Conservation (phyloP, 2,888 invertebrate species). For the Pollenia angustigena region DNA sequence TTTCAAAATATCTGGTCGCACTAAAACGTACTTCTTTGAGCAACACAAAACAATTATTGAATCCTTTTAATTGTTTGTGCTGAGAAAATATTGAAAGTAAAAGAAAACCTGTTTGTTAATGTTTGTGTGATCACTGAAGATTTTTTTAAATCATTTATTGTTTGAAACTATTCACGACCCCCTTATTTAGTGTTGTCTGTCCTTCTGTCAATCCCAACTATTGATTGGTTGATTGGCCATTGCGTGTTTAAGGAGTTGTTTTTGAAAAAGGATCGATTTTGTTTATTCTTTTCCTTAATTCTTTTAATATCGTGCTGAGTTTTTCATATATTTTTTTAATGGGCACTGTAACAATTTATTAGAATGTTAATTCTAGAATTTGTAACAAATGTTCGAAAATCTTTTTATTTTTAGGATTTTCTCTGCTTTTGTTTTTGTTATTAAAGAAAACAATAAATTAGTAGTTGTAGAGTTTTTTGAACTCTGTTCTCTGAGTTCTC, state of each 20-base stretch:
- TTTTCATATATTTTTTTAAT: conserved; percentile 15
- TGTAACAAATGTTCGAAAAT: conserved; percentile 13
- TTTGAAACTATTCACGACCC: conserved; percentile 21
- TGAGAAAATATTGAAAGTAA: not conserved
- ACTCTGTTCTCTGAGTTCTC: not conserved
- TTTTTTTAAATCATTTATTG: conserved; percentile 6
- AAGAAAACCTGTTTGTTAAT: conserved; percentile 44
- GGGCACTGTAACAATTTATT: conserved; percentile 32
- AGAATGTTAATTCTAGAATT: not conserved
- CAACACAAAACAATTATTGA: conserved; percentile 13
- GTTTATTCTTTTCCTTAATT: conserved; percentile 2
- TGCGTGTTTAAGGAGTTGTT: conserved; percentile 25
- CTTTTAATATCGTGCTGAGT: conserved; percentile 47
- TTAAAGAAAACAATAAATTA: not conserved
- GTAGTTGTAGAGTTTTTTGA: not conserved
- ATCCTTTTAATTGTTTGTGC: conserved; percentile 31
- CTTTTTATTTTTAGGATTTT: conserved; percentile 15
- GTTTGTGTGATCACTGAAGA: conserved; percentile 14
- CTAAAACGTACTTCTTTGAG: not conserved
- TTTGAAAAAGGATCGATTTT: conserved; percentile 13
- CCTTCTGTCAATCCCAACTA: not conserved
- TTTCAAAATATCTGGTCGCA: too few species aligned
- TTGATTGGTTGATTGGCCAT: conserved; percentile 5
- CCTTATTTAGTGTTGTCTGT: conserved; percentile 1
- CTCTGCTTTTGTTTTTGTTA: not conserved